Evolutionary conservation across 2,797 vertebrate species (phyloP), one percentile per base, ranked within the genome.

Genomic region (Hipposideros larvatus): DNA sequence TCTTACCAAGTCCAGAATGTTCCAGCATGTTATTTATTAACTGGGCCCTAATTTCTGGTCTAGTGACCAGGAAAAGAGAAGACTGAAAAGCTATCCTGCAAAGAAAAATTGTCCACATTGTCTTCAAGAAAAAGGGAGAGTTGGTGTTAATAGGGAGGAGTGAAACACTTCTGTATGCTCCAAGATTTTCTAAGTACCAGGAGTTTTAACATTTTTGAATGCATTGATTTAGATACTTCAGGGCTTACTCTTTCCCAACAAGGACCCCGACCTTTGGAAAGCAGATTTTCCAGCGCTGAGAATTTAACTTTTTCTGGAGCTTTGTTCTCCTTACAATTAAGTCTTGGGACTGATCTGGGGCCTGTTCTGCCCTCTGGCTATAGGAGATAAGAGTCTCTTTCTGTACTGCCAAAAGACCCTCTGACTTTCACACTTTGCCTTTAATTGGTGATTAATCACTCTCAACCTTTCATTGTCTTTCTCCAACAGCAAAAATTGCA

Each of bases 381-480:
- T 11, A 34, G 68, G 43, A 95, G 85, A 82, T 90, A 95, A 96
- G 79, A 65, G 55, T 86, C 89, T 90, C 79, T 94, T 90, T 93
- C 57, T 61, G 24, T 57, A 82, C 74, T 88, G 37, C 55, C 78
- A 88, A 53, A 41, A 95, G 88, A 82, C 59, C 77, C 77, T 71
- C 34, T 73, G 82, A 83, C 57, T 94, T 96, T 82, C 26, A 87
- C 73, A 90, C 51, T 87, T 95, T 8, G 15, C 74, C 65, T 96
- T 92, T 92, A 78, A 41, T 43, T 83, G 85, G 92, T 94, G 61
- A 96, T 97, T 91, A 95, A 97, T 96, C 96, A 95, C 73, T 86
- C 84, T 90, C 68, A 92, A 65, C 46, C 65, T 91, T 79, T 82
- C 75, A 87, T 83, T 95, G 65, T 92, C 88, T 95, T 93, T 90